Percentiles rank a stretch among this genome's conserved stretches.
These are phyloP conservation scores for Thecophora atra DNA, from an alignment of 2,888 invertebrate species.

Conservation along the genomic window DNA sequence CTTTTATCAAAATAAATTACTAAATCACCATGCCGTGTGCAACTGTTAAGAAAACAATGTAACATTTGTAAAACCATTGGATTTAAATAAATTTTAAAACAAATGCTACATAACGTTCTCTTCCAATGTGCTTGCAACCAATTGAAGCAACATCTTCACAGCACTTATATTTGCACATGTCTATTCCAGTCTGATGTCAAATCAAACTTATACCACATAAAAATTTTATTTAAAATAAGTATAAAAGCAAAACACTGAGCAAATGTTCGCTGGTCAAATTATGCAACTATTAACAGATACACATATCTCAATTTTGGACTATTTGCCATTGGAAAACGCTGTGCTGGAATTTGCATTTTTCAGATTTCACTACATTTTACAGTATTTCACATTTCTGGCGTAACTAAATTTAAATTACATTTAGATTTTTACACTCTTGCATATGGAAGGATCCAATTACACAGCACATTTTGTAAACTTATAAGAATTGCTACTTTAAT, in stretches of 20 bases:
- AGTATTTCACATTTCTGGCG: slow-evolving; percentile 5
- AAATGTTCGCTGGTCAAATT: neutral
- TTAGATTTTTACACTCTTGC: slow-evolving; percentile 3
- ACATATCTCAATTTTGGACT: neutral
- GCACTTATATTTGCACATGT: slow-evolving; percentile 19
- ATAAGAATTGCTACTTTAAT: neutral
- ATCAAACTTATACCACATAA: neutral
- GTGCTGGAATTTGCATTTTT: neutral
- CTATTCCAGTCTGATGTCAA: too few species aligned
- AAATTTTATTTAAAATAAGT: too few species aligned
- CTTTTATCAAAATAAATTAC: neutral
- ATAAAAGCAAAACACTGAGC: neutral
- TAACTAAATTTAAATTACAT: slow-evolving; percentile 7
- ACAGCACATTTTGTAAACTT: too few species aligned
- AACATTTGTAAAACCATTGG: slow-evolving; percentile 66
- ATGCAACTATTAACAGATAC: neutral
- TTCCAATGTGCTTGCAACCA: slow-evolving; percentile 47
- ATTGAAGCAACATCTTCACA: slow-evolving; percentile 34
- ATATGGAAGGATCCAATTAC: too few species aligned
- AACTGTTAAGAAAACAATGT: slow-evolving; percentile 65
- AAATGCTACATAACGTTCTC: slow-evolving; percentile 66
- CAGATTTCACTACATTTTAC: slow-evolving; percentile 14
- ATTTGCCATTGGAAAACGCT: neutral
- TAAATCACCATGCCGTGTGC: slow-evolving; percentile 49
- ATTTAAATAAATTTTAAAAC: slow-evolving; percentile 61